A percentile compares a stretch with the other conserved stretches of the same genome.
These are phyloP conservation scores for Diploptera punctata DNA, from an alignment of 2,888 invertebrate genomes.

Conservation along the genomic window DNA sequence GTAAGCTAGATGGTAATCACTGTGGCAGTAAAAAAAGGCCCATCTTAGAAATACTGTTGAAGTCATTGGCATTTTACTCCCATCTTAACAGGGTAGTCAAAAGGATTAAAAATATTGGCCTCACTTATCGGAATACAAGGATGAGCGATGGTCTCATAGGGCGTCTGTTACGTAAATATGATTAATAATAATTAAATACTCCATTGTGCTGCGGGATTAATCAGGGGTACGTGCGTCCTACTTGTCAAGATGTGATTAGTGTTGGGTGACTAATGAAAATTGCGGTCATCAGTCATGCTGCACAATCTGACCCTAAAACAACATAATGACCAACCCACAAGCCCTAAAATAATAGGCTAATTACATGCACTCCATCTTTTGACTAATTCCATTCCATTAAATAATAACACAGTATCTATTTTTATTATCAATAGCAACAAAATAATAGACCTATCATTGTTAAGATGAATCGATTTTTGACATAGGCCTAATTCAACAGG, in stretches of 20 bases:
- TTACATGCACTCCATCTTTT: too few species aligned
- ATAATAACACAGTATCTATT: too few species aligned
- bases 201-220: constrained; percentile 18
- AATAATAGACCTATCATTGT: too few species aligned
- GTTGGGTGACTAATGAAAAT: not conserved
- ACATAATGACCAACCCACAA: not conserved
- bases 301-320: not conserved
- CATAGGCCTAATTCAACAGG: too few species aligned
- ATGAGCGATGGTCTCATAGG: constrained; percentile 1
- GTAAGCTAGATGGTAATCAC: too few species aligned
- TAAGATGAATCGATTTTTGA: too few species aligned
- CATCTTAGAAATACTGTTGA: too few species aligned
- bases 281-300: not conserved
- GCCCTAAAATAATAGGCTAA: too few species aligned
- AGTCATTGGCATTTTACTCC: too few species aligned
- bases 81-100: not conserved
- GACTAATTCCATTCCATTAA: too few species aligned
- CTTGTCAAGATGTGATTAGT: constrained; percentile 16
- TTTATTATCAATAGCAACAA: too few species aligned
- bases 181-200: constrained; percentile 21
- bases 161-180: constrained; percentile 21
- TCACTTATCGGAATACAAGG: constrained; percentile 1
- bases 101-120: not conserved
- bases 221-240: not conserved
- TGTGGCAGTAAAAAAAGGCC: too few species aligned